phyloP scores from a whole-genome alignment of 2,888 invertebrate species.

The Hydropsyche betteni region DNA sequence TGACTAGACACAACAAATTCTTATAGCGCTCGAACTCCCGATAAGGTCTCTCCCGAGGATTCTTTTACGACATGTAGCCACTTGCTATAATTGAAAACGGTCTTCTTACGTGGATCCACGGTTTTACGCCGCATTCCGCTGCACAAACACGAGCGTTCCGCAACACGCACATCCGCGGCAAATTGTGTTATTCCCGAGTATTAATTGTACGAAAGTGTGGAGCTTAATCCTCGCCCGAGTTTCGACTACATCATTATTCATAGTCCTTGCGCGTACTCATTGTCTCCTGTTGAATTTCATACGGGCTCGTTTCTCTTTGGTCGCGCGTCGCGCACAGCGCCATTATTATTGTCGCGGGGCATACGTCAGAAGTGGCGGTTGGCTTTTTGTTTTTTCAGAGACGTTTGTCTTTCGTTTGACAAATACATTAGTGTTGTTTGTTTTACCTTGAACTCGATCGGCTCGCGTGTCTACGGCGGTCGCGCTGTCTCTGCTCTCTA shows the following conservation, averaged over 20 bases:
- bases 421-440: neutral
- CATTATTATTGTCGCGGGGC: neutral
- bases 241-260: conserved; percentile 37
- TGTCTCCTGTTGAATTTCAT: neutral
- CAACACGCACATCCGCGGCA: conserved; percentile 3
- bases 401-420: too few species aligned
- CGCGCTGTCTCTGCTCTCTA: conserved; percentile 73
- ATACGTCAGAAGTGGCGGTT: too few species aligned
- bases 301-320: too few species aligned
- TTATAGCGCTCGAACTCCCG: too few species aligned
- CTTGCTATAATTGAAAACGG: too few species aligned
- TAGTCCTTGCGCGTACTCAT: neutral
- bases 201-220: conserved; percentile 28
- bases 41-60: too few species aligned
- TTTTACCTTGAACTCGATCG: conserved; percentile 74
- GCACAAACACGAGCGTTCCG: neutral
- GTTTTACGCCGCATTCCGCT: too few species aligned
- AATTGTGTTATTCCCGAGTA: conserved; percentile 9
- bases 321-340: too few species aligned
- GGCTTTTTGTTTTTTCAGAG: neutral
- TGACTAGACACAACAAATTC: too few species aligned
- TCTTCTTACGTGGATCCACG: too few species aligned
- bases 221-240: conserved; percentile 24
- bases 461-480: conserved; percentile 66
- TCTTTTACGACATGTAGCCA: too few species aligned